Percentiles rank a stretch among this genome's conserved stretches.
Conservation (phyloP, 53 echinoderm and acorn worm genomes). For the Apostichopus leukothele region DNA sequence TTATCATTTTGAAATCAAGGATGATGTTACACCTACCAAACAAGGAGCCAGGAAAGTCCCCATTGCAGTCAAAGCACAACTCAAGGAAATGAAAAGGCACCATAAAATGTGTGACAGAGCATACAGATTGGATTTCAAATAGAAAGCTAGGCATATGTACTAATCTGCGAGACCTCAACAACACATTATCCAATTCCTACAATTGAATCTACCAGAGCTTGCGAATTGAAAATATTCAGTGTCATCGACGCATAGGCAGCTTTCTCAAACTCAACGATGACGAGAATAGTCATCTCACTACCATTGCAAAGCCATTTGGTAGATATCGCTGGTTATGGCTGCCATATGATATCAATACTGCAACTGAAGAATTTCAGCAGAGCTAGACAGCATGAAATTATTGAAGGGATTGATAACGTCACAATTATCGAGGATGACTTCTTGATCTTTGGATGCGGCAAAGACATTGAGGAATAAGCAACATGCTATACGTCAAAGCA, state of each 20-base stretch:
- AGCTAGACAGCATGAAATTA: constrained; percentile 32
- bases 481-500: neutral
- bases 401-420: constrained; percentile 29
- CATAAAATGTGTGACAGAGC: neutral
- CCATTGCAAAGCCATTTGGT: constrained; percentile 37
- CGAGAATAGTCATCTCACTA: constrained; percentile 25
- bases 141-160: neutral
- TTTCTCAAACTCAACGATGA: constrained; percentile 6
- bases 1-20: constrained; percentile 3
- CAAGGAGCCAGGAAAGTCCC: constrained; percentile 22
- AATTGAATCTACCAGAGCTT: neutral
- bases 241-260: constrained; percentile 33
- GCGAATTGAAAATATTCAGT: constrained; percentile 11
- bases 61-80: neutral
- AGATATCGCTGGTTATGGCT: constrained; percentile 35
- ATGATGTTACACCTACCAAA: constrained; percentile 17
- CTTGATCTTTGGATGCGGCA: constrained; percentile 18
- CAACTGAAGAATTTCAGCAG: constrained; percentile 30
- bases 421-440: constrained; percentile 18
- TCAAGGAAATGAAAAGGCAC: neutral
- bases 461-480: neutral
- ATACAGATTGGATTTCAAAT: neutral
- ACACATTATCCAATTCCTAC: constrained; percentile 27
- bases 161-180: neutral
- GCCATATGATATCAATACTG: constrained; percentile 32